Evolutionary conservation across 2,888 invertebrate genomes (phyloP), one percentile per base, ranked within the genome.

Genomic region (Eristalis arbustorum): DNA sequence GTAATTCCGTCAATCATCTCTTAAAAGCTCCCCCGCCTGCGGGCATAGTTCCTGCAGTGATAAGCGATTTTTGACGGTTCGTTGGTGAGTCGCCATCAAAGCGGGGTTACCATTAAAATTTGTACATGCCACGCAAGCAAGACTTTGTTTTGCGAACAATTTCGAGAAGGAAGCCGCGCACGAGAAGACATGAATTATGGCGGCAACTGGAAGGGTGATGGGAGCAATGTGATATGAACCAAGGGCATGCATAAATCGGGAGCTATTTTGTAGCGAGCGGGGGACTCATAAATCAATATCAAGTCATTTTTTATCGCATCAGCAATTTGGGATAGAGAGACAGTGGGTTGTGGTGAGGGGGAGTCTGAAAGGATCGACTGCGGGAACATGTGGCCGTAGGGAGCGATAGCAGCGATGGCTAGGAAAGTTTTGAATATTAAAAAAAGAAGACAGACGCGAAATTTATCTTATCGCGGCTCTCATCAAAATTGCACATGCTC

Each of bases 231-330:
- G 18, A 6, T 49, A 18, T 8, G 18, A 49, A 49, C 49, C 49
- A 49, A 49, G 49, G 49, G 18, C 49, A 49, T 49, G 49, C 64
- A 73, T 73, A 73, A 73, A 73, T 73, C 25, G 37, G 23, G 31
- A n/a, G 49, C n/a, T 18, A n/a, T 49, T 2, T 18, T 18, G 49
- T 18, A 18, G 8, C 49, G 49, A 49, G 49, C 14, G 63, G 23
- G 6, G 61, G 56, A 56, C 6, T n/a, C 28, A 57, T 66, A 57
- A 59, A 66, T 66, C 68, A 69, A 57, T 69, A 69, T 67, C 25
- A 28, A 67, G 28, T 49, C n/a, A 56, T 23, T 25, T 49, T 49
- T 49, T 49, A 49, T 49, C 49, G 49, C 49, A 18, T 49, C 49
- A 49, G 49, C 49, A 10, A 18, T 49, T 49, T 49, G n/a, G 1